Conservation (phyloP, 2,888 invertebrate genomes). For the Malacosoma neustria region DNA sequence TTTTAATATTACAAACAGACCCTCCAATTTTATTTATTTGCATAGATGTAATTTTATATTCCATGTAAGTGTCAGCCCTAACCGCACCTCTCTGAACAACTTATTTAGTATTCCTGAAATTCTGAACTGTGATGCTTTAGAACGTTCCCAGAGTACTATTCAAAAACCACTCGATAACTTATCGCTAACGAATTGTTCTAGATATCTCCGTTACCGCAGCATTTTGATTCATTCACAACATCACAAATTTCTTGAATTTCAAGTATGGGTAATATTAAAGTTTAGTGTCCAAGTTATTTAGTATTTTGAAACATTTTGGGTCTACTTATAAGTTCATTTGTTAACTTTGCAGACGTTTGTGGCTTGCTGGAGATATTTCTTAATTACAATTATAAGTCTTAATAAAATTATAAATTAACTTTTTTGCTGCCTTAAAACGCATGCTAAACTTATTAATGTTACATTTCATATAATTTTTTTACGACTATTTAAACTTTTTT, state of each 20-base stretch:
- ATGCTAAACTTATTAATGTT: too few species aligned
- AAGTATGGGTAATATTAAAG: neutral
- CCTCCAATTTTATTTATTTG: too few species aligned
- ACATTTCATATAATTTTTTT: too few species aligned
- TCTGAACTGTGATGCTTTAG: slow-evolving; percentile 11
- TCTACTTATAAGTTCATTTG: neutral
- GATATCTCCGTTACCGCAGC: neutral
- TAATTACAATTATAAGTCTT: too few species aligned
- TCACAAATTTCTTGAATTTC: neutral
- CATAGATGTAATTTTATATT: too few species aligned
- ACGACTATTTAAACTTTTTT: too few species aligned
- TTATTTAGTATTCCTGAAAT: slow-evolving; percentile 34
- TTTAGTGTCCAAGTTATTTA: neutral
- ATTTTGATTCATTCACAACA: neutral
- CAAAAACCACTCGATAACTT: neutral
- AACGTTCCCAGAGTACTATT: slow-evolving; percentile 1
- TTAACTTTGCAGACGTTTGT: neutral
- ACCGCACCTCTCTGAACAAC: slow-evolving; percentile 15
- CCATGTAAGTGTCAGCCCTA: neutral
- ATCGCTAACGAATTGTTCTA: neutral
- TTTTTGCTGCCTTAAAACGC: too few species aligned
- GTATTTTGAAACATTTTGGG: neutral
- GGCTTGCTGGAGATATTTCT: too few species aligned
- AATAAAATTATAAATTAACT: too few species aligned
- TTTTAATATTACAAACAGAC: too few species aligned